These are phyloP conservation scores for Limosa lapponica DNA, from an alignment of 2,797 vertebrate genomes.

Conservation along the genomic window DNA sequence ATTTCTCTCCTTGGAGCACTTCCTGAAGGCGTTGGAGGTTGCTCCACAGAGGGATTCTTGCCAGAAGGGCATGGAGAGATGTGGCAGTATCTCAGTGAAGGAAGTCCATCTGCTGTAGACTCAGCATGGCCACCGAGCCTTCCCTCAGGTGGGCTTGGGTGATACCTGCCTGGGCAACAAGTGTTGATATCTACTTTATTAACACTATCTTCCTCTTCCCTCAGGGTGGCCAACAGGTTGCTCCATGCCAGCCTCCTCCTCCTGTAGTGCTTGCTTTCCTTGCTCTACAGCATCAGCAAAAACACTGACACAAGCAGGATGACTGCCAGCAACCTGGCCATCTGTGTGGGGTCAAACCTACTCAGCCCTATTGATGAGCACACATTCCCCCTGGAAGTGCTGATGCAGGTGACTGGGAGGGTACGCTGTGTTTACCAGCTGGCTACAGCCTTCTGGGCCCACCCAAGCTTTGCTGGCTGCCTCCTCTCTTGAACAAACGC, in stretches of 20 bases:
- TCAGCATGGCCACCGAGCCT: background rate
- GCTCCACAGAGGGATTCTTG: background rate
- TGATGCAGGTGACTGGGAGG: slow-evolving; percentile 81
- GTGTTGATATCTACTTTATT: background rate
- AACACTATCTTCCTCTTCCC: background rate
- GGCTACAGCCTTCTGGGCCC: background rate
- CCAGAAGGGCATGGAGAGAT: background rate
- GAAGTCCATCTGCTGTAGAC: background rate
- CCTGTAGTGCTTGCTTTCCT: slow-evolving; percentile 80
- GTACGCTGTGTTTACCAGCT: slow-evolving; percentile 47
- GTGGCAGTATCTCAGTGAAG: background rate
- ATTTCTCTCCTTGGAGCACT: background rate
- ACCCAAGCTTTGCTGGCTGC: background rate
- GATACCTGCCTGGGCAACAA: background rate
- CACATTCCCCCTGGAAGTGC: slow-evolving; percentile 72
- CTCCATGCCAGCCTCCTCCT: slow-evolving; percentile 84
- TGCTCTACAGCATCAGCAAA: slow-evolving; percentile 83
- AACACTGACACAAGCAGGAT: slow-evolving; percentile 83
- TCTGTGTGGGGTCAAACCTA: slow-evolving; percentile 89
- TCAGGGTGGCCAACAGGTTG: slow-evolving; percentile 81
- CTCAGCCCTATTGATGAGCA: slow-evolving; percentile 66
- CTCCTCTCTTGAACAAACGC: background rate
- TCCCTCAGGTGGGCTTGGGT: background rate
- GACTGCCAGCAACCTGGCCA: slow-evolving; percentile 86
- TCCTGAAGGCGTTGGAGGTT: background rate